Evolutionary conservation across 92 coral and sea anemone genomes (phyloP).

Genomic region (Zoanthus solanderi): DNA sequence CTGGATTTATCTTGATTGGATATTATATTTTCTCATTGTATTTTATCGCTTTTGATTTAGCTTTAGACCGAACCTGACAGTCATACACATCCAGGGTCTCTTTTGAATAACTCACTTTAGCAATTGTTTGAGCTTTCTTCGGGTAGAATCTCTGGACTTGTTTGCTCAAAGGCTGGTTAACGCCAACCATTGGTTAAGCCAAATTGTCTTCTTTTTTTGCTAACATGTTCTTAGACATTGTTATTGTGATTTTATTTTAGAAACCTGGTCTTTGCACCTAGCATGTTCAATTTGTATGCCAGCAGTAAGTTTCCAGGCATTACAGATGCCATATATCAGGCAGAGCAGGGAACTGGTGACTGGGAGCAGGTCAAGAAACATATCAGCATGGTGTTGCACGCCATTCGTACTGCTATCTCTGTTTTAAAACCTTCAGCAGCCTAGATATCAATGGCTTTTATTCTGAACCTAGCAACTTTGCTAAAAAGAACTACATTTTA

Average conservation of each 20-base stretch:
- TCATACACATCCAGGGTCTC: too few relatives aligned
- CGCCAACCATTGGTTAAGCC: too few relatives aligned
- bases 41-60: too few relatives aligned
- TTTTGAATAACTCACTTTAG: too few relatives aligned
- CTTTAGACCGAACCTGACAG: too few relatives aligned
- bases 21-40: too few relatives aligned
- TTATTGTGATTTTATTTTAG: constrained; percentile 41
- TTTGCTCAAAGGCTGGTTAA: too few relatives aligned
- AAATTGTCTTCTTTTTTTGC: not conserved
- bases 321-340: constrained; percentile 73
- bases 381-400: constrained; percentile 77
- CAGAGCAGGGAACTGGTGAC: constrained; percentile 54
- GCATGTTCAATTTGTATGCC: constrained; percentile 62
- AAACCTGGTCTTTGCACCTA: constrained; percentile 83
- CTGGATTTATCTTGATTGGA: too few relatives aligned
- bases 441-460: not conserved
- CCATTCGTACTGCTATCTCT: constrained; percentile 74
- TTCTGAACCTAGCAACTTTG: too few relatives aligned
- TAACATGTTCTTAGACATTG: not conserved
- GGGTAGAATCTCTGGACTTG: too few relatives aligned
- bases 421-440: constrained; percentile 46
- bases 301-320: constrained; percentile 86
- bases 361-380: constrained; percentile 84
- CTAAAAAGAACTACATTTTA: not conserved
- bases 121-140: too few relatives aligned